Evolutionary conservation across 2,113 vertebrate genomes (phyloP), one percentile per base, ranked within the genome.

Genomic region (Jacana jacana): DNA sequence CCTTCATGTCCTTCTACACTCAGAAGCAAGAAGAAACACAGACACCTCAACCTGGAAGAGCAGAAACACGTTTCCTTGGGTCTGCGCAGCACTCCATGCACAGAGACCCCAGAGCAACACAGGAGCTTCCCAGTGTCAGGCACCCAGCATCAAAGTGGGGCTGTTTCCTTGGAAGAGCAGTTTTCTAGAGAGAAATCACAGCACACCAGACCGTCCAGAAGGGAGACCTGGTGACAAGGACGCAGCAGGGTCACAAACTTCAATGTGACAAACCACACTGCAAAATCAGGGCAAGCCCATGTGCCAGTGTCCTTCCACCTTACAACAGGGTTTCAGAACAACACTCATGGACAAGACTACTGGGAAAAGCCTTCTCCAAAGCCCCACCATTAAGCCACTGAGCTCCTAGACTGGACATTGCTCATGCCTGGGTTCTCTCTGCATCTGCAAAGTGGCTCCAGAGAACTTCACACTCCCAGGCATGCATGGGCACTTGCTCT

Each of bases 11-110:
- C 17, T 79, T 68, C 25, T 27, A n/a, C 0, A 2, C 25, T 57
- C 51, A 70, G 46, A 69, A 86, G 28, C 24, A 39, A 48, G 17
- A 54, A 60, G 19, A 58, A 68, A 23, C 5, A 1, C 0, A 12
- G 46, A 44, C 27, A 54, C 10, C 20, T 69, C 49, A 44, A 4
- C 30, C 58, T 24, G 16, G 44, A 33, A 79, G 17, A 83, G 23
- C 22, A 78, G 46, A 35, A 7, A 4, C 0, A 1, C 0, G 2
- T 19, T 77, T 72, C 44, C 31, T 27, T 4, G 1, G 13, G 16
- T 42, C 9, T n/a, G 16, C 3, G 1, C 19, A 33, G 22, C 2
- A 0, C 25, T 48, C n/a, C 52, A 42, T 4, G 13, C 17, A 40
- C 1, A 0, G 35, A 70, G 54, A 73, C 3, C 40, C 18, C 28